Conservation (phyloP, 2,797 vertebrate genomes). For the Kryptolebias ocellatus region DNA sequence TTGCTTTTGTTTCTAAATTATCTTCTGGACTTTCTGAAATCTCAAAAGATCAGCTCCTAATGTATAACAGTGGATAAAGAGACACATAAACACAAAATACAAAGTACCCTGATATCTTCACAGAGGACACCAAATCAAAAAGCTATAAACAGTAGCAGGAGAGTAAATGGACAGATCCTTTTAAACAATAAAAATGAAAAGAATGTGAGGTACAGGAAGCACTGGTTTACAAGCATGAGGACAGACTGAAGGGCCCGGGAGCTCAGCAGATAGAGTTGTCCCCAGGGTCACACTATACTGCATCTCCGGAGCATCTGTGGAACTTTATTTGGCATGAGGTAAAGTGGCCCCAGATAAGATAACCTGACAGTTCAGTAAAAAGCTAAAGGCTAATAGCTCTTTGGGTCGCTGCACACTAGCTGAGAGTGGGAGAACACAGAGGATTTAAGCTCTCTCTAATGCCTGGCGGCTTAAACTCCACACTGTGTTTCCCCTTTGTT, state of each 20-base stretch:
- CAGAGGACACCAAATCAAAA: constrained; percentile 34
- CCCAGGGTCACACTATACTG: constrained; percentile 40
- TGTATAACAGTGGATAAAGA: constrained; percentile 27
- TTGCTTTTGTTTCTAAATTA: background rate
- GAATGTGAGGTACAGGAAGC: constrained; percentile 48
- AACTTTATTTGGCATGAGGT: constrained; percentile 56
- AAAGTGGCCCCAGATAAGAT: constrained; percentile 51
- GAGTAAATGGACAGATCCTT: constrained; percentile 27
- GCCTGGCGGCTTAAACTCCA: constrained; percentile 43
- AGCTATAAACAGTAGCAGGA: constrained; percentile 10
- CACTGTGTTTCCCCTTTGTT: constrained; percentile 2
- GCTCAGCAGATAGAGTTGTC: constrained; percentile 47
- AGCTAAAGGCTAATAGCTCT: constrained; percentile 54
- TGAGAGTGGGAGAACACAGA: constrained; percentile 33
- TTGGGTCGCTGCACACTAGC: constrained; percentile 44
- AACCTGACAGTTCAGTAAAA: constrained; percentile 43
- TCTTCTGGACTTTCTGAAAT: background rate
- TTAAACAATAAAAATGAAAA: constrained; percentile 19
- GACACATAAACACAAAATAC: constrained; percentile 26
- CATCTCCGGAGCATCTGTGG: constrained; percentile 31
- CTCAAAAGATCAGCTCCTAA: constrained; percentile 1
- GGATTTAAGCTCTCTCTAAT: constrained; percentile 48
- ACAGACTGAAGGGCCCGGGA: constrained; percentile 37
- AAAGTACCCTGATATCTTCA: constrained; percentile 73
- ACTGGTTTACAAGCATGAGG: constrained; percentile 51